Base-by-base conservation (phyloP, 2,888 invertebrate genomes). In the Lacanobia wlatinum region DNA sequence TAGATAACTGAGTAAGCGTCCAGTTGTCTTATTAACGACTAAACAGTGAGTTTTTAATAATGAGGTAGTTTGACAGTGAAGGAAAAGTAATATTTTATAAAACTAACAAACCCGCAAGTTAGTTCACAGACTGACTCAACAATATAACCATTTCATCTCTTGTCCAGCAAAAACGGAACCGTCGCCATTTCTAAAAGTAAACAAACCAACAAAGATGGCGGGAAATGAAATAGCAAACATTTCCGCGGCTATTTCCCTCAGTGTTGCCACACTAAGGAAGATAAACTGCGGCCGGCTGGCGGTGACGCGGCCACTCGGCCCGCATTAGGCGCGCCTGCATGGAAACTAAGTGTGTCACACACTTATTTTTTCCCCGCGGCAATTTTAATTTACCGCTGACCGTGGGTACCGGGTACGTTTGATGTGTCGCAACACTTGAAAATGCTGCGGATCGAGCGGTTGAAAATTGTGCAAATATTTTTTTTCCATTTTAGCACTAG, bases 341-440 rank as follows among this genome's bases (percentile, higher is more conserved):
- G 85, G 92, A 90, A 92, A 92, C 94, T 92, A 94, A 95, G 94
- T 94, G 93, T 94, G 94, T 93, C 92, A 90, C 91, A 93, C 94
- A 93, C 94, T 94, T 94, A 93, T 93, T 94, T 94, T 94, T 92
- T 92, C 92, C 95, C 94, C 87, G 91, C 91, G 92, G 94, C 94
- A 91, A 91, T 94, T 95, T 95, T 95, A 95, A 95, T 95, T 95
- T 92, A 92, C 90, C 92, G 92, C 94, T 95, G 95, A 95, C 95
- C 95, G 93, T 88, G 82, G 89, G 92, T 90, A 88, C 91, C 85
- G 69, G 89, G 90, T 90, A 88, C 91, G 89, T 93, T 94, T 94
- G 94, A 95, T 93, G 91, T 94, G 92, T 93, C 89, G 91, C 92
- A 90, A 92, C 91, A 92, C 92, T 94, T 88, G 84, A 89, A 85